Conservation (phyloP, 1,140 invertebrate genomes). For the Portunus trituberculatus region DNA sequence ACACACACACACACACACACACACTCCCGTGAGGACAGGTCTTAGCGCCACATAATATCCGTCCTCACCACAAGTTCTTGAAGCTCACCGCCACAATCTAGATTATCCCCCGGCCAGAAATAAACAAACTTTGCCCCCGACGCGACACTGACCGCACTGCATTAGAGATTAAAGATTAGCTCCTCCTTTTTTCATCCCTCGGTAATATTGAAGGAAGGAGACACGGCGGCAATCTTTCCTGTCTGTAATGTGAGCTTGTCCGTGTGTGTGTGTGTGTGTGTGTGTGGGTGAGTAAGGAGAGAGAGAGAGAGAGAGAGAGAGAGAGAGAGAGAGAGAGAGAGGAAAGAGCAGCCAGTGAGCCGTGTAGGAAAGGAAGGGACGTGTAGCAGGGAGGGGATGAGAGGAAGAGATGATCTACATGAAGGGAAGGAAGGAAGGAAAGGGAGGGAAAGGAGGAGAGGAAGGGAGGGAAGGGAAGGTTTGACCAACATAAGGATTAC, state of each 20-base stretch:
- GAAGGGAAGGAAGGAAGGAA: conserved; percentile 36
- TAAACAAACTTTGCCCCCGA: conserved; percentile 16
- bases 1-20: no score
- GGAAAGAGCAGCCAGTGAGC: not conserved
- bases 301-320: not conserved
- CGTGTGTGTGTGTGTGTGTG: conserved; percentile 35
- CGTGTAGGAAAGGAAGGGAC: not conserved
- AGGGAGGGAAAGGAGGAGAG: conserved; percentile 2
- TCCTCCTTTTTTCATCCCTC: not conserved
- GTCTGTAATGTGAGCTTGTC: not conserved
- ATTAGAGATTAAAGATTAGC: conserved; percentile 53
- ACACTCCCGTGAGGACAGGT: not conserved
- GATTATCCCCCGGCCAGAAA: not conserved
- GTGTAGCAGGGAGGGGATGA: not conserved
- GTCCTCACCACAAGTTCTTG: conserved; percentile 24
- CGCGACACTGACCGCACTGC: conserved; percentile 10
- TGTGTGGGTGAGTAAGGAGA: not conserved
- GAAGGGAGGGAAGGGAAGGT: not conserved
- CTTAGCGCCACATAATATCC: conserved; percentile 43
- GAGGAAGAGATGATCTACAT: not conserved
- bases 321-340: not conserved
- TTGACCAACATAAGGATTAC: not conserved
- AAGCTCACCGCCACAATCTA: conserved; percentile 36
- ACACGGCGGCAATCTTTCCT: not conserved
- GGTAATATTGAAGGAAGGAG: not conserved